Conservation (phyloP, 2,113 vertebrate genomes). For the Origma solitaria region DNA sequence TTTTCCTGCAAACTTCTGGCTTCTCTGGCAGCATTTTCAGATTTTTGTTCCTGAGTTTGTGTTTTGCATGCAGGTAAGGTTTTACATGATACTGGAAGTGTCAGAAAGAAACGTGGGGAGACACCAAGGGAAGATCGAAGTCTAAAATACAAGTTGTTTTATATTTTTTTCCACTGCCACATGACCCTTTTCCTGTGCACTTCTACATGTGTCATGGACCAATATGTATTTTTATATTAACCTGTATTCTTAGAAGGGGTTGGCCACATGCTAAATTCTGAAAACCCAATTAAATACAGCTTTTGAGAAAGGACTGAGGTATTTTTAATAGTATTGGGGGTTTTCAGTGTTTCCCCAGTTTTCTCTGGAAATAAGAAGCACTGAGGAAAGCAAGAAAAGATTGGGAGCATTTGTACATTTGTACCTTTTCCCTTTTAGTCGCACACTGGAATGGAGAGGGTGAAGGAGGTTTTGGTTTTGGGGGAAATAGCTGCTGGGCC, state of each 20-base stretch:
- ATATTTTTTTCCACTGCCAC: rapidly evolving
- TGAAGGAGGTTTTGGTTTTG: not conserved
- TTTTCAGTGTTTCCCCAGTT: not conserved
- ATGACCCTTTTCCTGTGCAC: not conserved
- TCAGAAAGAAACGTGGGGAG: not conserved
- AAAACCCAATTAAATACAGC: not conserved
- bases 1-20: not conserved
- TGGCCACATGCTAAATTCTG: not conserved
- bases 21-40: not conserved
- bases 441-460: not conserved
- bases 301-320: not conserved
- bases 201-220: not conserved
- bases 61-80: not conserved
- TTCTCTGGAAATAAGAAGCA: not conserved
- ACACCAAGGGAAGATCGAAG: not conserved
- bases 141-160: not conserved
- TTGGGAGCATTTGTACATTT: not conserved
- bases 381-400: not conserved
- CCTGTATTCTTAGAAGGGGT: not conserved
- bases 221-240: not conserved
- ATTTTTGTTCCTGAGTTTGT: not conserved
- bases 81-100: not conserved
- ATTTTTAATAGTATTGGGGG: not conserved
- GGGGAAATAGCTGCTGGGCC: not conserved
- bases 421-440: not conserved